These are phyloP conservation scores for Yponomeuta plumbellus DNA, from an alignment of 2,888 invertebrate genomes.

Conservation along the genomic window DNA sequence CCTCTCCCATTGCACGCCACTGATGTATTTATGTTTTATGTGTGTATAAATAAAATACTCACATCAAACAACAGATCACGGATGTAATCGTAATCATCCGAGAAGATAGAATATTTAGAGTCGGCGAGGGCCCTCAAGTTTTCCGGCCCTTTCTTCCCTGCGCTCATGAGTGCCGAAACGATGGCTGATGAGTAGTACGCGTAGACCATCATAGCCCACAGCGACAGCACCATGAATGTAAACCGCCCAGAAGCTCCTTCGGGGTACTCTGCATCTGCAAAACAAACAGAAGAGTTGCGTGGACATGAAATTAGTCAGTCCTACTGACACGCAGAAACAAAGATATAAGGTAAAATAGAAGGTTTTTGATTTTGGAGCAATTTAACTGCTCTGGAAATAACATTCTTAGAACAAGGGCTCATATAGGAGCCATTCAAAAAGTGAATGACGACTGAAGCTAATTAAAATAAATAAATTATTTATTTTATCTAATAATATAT, in stretches of 20 bases:
- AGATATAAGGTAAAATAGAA: no score
- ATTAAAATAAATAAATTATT: no score
- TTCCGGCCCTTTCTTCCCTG: conserved; percentile 47
- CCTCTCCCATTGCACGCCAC: no score
- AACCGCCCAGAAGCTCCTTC: conserved; percentile 50
- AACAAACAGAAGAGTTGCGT: not conserved
- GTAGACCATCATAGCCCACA: conserved; percentile 58
- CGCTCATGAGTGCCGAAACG: conserved; percentile 58
- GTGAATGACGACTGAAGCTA: no score
- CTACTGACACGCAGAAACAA: no score
- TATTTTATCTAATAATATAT: no score
- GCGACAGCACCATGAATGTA: conserved; percentile 52
- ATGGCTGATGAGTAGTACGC: conserved; percentile 65
- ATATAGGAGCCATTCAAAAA: no score
- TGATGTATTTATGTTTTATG: no score
- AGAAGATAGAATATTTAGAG: conserved; percentile 53
- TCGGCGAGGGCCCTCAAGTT: conserved; percentile 48
- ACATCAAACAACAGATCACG: conserved; percentile 54
- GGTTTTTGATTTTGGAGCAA: no score
- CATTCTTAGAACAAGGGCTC: no score
- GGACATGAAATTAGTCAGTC: no score
- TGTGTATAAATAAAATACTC: conserved; percentile 26
- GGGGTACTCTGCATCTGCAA: conserved; percentile 56
- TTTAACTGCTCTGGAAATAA: no score
- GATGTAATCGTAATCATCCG: conserved; percentile 55